These are phyloP conservation scores for Gracilinanus agilis DNA, from an alignment of 2,113 vertebrate species.

Conservation along the genomic window DNA sequence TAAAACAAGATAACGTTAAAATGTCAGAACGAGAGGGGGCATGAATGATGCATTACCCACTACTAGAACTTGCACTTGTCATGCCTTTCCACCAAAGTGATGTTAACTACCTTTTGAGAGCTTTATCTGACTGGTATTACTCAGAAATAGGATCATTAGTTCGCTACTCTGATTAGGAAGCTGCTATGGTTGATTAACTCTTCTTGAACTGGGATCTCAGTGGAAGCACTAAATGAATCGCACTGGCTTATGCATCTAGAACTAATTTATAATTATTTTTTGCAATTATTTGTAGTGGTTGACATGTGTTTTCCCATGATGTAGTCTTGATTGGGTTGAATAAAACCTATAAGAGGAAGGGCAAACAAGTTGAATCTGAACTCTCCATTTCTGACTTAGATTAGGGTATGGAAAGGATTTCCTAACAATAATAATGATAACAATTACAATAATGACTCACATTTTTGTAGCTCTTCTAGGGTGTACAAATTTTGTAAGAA, in stretches of 20 bases:
- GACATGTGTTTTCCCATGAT: constrained; percentile 82
- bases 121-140: constrained; percentile 90
- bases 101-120: constrained; percentile 92
- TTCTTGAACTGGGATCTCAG: constrained; percentile 85
- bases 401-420: not conserved
- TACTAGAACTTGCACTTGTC: constrained; percentile 88
- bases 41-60: constrained; percentile 91
- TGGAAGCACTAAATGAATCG: constrained; percentile 83
- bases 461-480: not conserved
- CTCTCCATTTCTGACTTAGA: constrained; percentile 53
- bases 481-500: not conserved
- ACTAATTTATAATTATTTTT: constrained; percentile 88
- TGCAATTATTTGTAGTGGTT: constrained; percentile 82
- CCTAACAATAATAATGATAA: not conserved
- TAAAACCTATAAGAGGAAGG: constrained; percentile 63
- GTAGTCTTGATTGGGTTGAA: constrained; percentile 63
- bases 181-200: constrained; percentile 89
- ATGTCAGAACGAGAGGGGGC: constrained; percentile 88
- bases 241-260: constrained; percentile 82
- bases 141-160: constrained; percentile 90
- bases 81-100: constrained; percentile 88
- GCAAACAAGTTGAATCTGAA: not conserved
- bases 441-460: not conserved
- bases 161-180: constrained; percentile 88
- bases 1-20: constrained; percentile 92